phyloP scores from a whole-genome alignment of 2,113 vertebrate genomes.

The Prunella fulvescens region DNA sequence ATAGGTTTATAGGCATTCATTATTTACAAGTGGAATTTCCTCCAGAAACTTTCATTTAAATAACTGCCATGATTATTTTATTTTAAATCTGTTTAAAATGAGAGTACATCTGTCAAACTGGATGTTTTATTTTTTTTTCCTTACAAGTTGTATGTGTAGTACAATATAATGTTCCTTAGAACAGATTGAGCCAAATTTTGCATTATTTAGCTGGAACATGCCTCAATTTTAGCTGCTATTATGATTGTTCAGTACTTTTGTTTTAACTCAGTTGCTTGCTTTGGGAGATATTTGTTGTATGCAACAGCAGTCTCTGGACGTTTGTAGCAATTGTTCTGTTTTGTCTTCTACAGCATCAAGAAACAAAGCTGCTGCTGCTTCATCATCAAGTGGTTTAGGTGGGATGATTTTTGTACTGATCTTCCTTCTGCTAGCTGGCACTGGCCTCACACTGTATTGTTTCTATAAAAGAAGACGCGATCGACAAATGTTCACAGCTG shows the following conservation, averaged over 20 bases:
- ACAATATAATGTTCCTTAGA: not conserved
- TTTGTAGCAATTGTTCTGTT: not conserved
- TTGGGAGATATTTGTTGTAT: not conserved
- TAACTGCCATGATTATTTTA: not conserved
- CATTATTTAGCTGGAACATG: not conserved
- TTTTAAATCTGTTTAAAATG: not conserved
- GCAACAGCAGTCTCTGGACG: not conserved
- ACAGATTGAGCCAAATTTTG: not conserved
- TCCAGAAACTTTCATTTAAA: not conserved
- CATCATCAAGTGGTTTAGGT: conserved; percentile 26
- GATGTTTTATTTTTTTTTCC: not conserved
- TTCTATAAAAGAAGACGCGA: conserved; percentile 76
- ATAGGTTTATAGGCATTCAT: not conserved
- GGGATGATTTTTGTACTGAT: conserved; percentile 76
- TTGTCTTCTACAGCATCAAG: conserved; percentile 29
- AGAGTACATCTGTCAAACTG: not conserved
- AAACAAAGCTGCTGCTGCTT: conserved; percentile 24
- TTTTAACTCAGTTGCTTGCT: not conserved
- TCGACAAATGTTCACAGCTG: conserved; percentile 47
- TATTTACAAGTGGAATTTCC: not conserved
- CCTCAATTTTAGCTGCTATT: not conserved
- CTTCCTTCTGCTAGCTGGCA: conserved; percentile 72
- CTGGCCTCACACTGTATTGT: conserved; percentile 75
- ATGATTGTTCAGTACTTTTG: not conserved
- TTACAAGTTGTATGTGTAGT: not conserved